Conservation (phyloP, 2,113 vertebrate genomes). For the Rallus limicola region DNA sequence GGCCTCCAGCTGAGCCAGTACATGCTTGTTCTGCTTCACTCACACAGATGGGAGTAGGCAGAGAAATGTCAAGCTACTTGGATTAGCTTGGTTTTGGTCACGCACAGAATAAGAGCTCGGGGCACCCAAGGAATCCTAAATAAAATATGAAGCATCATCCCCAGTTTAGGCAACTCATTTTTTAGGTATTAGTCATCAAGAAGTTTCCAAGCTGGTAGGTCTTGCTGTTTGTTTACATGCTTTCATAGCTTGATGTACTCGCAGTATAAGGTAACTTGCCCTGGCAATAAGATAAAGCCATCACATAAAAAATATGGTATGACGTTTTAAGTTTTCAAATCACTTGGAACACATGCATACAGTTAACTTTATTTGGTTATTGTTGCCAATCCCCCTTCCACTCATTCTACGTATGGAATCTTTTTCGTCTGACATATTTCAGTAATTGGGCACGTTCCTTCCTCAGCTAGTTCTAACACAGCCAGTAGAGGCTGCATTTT, state of each 20-base stretch:
- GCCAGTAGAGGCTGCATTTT: slow-evolving; percentile 31
- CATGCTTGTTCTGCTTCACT: not conserved
- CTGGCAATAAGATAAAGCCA: not conserved
- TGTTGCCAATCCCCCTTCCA: not conserved
- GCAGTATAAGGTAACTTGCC: not conserved
- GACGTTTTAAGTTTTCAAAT: slow-evolving; percentile 11
- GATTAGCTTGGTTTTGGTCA: slow-evolving; percentile 49
- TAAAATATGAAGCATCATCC: not conserved
- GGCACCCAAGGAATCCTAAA: not conserved
- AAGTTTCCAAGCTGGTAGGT: not conserved
- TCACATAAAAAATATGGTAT: not conserved
- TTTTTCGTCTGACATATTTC: slow-evolving; percentile 61
- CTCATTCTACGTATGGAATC: not conserved
- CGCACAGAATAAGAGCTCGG: not conserved
- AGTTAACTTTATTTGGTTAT: not conserved
- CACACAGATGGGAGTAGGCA: slow-evolving; percentile 62
- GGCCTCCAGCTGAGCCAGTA: slow-evolving; percentile 50
- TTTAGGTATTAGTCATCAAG: not conserved
- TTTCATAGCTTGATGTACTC: not conserved
- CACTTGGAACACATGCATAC: not conserved
- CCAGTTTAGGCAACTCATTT: not conserved
- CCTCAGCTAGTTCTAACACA: slow-evolving; percentile 48
- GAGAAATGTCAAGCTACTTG: slow-evolving; percentile 55
- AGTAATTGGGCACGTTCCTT: slow-evolving; percentile 48
- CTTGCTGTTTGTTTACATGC: not conserved